These are phyloP conservation scores for Zapornia atra DNA, from an alignment of 2,113 vertebrate genomes.

Conservation along the genomic window DNA sequence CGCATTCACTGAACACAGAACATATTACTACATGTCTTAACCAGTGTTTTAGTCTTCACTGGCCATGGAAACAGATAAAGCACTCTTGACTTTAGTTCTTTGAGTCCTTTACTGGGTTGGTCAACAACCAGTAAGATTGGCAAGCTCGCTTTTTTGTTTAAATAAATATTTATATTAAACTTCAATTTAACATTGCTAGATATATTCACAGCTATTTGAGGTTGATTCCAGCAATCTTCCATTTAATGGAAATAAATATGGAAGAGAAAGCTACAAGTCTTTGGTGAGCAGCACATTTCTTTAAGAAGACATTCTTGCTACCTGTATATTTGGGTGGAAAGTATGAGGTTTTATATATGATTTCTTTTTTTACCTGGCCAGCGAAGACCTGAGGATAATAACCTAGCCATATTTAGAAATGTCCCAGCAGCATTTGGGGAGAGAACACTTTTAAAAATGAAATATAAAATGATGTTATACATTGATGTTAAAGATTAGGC, in stretches of 20 bases:
- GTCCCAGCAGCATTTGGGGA: not conserved
- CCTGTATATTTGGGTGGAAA: not conserved
- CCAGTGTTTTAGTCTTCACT: not conserved
- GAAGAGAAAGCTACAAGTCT: not conserved
- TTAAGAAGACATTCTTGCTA: not conserved
- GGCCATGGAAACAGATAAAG: not conserved
- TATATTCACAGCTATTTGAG: not conserved
- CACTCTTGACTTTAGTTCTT: not conserved
- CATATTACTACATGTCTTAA: not conserved
- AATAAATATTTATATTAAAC: not conserved
- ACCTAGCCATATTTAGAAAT: not conserved
- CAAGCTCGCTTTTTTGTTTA: not conserved
- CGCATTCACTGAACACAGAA: not conserved
- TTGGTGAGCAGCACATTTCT: not conserved
- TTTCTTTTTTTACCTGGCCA: not conserved
- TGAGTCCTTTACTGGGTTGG: not conserved
- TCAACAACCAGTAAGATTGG: not conserved
- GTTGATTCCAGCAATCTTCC: not conserved
- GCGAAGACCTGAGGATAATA: not conserved
- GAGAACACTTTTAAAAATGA: not conserved
- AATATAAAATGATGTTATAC: not conserved
- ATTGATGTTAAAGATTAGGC: not conserved
- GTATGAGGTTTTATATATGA: not conserved
- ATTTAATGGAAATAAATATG: not conserved
- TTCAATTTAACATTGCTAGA: not conserved